Conservation (phyloP, 2,797 vertebrate genomes). For the Hozukius guyotensis region DNA sequence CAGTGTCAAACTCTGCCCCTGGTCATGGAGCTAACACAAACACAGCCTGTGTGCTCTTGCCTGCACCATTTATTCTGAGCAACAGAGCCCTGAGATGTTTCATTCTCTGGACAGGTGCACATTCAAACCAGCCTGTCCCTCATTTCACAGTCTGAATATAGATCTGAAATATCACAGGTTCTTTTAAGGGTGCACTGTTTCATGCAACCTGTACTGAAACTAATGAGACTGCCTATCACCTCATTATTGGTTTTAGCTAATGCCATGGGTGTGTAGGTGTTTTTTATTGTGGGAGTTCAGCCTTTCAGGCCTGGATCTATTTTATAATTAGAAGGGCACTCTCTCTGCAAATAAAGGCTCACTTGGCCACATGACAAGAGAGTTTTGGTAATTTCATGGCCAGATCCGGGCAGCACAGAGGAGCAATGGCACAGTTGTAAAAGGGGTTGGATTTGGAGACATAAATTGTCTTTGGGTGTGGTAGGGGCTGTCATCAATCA, state of each 20-base stretch:
- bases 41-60: neutral
- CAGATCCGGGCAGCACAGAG: neutral
- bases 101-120: conserved; percentile 14
- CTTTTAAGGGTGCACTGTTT: conserved; percentile 39
- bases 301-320: conserved; percentile 10
- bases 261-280: neutral
- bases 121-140: conserved; percentile 32
- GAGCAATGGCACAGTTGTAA: neutral
- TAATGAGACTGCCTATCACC: conserved; percentile 43
- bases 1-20: conserved; percentile 14
- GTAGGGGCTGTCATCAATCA: conserved; percentile 17
- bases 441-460: conserved; percentile 22
- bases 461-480: conserved; percentile 7
- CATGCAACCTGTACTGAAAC: conserved; percentile 36
- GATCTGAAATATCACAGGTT: conserved; percentile 26
- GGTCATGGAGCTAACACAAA: neutral
- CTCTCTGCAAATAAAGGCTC: conserved; percentile 8
- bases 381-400: conserved; percentile 13
- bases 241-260: conserved; percentile 30
- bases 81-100: conserved; percentile 13
- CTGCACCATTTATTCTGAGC: conserved; percentile 22
- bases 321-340: conserved; percentile 12
- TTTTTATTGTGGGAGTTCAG: neutral
- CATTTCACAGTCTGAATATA: conserved; percentile 27
- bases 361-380: neutral